phyloP scores from a whole-genome alignment of 2,113 vertebrate species.

The Columba livia region DNA sequence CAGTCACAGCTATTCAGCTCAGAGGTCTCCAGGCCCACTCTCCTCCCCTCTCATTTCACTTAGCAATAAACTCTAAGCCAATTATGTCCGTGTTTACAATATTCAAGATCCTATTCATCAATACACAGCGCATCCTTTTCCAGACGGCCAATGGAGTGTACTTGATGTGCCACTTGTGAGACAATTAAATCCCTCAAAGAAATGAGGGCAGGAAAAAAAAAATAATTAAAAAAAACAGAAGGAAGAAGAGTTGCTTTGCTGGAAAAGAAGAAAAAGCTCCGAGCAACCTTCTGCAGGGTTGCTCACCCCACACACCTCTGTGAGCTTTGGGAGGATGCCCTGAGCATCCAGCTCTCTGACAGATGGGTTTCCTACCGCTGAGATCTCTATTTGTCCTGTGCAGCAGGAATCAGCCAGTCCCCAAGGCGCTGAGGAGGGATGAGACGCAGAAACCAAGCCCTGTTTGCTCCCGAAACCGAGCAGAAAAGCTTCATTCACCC shows the following conservation, averaged over 20 bases:
- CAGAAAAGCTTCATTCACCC: neutral
- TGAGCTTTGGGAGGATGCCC: neutral
- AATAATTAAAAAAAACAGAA: neutral
- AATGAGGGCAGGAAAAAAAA: neutral
- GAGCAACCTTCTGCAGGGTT: neutral
- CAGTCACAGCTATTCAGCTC: constrained; percentile 50
- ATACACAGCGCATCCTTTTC: neutral
- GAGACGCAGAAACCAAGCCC: neutral
- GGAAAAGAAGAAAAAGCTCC: neutral
- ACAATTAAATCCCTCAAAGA: constrained; percentile 67
- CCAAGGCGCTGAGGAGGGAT: neutral
- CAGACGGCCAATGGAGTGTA: constrained; percentile 39
- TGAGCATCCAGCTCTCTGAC: too few species aligned
- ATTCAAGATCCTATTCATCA: constrained; percentile 50
- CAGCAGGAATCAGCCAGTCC: neutral
- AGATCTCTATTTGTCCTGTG: neutral
- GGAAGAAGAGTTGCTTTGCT: neutral
- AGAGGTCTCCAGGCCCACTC: constrained; percentile 47
- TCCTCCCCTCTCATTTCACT: constrained; percentile 58
- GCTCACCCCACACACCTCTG: neutral
- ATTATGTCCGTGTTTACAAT: constrained; percentile 41
- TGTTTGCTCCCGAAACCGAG: neutral
- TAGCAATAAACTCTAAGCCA: constrained; percentile 51
- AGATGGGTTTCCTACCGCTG: neutral
- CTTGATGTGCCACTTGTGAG: constrained; percentile 51